Base-by-base conservation (phyloP, 2,797 vertebrate genomes). In the Tangara arthus region DNA sequence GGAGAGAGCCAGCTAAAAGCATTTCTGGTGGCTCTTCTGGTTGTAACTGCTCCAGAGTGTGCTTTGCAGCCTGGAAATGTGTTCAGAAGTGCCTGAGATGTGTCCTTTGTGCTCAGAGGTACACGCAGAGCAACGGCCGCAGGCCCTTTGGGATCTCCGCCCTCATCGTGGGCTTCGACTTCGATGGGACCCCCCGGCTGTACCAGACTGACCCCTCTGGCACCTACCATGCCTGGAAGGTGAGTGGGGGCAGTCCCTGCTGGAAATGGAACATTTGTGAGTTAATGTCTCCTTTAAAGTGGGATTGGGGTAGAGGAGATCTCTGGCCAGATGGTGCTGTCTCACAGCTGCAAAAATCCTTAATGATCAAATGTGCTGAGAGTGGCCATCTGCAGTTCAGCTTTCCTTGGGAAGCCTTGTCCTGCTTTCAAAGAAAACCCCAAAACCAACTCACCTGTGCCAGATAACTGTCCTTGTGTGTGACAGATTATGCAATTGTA, bases 151-250 rank as follows among this genome's bases (percentile, higher is more conserved):
- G 98, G 14, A 99, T 99, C 94, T 99, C 98, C 2, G 98, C 98
- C 59, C 98, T 98, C 14, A 98, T 99, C 7, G 98, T 98, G 95
- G 98, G 98, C 26, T 99, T 99, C 66, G 98, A 99, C 94, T 98
- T 98, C 4, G 98, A 99, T 37, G 98, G 98, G 41, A 98, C 98
- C 30, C 98, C 98, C 1, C 95, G 98, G 52, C 98, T 99, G 32
- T 99, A 99, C 82, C 98, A 99, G 97, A 99, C 98, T 0, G 98
- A 99, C 49, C 98, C 98, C 26, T 99, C 98, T 2, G 98, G 98
- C 47, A 99, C 98, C 0, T 99, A 99, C 96, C 98, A 99, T 3
- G 98, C 98, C 41, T 99, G 98, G 98, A 99, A 99, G 98, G 98
- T 98, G 95, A 96, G 97, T 77, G 55, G 17, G 6, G 44, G 17